These are phyloP conservation scores for Coluber constrictor DNA, from an alignment of 2,797 vertebrate species.

Conservation along the genomic window DNA sequence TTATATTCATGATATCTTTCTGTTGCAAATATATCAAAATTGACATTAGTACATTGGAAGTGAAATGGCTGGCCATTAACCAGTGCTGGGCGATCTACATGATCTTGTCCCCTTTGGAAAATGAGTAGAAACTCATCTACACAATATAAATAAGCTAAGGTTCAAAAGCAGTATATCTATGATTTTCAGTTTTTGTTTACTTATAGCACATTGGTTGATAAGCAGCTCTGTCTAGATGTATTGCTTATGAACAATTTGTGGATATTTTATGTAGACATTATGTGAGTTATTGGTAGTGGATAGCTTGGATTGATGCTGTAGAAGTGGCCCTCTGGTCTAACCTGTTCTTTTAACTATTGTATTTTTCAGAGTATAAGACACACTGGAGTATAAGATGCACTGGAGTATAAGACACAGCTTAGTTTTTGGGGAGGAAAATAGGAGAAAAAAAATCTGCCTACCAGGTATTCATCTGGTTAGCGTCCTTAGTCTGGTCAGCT, in stretches of 20 bases:
- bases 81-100: neutral
- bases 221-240: neutral
- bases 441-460: too few species aligned
- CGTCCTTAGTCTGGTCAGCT: too few species aligned
- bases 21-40: neutral
- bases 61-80: neutral
- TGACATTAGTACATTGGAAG: neutral
- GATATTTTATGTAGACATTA: neutral
- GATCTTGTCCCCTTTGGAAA: neutral
- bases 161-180: neutral
- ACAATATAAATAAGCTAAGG: neutral
- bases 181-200: neutral
- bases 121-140: neutral
- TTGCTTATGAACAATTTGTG: neutral
- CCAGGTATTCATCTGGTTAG: too few species aligned
- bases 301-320: neutral
- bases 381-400: too few species aligned
- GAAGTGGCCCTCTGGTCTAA: neutral
- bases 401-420: too few species aligned
- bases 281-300: neutral
- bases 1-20: neutral
- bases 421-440: too few species aligned
- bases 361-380: too few species aligned
- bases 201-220: neutral
- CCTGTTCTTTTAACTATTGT: neutral